These are phyloP conservation scores for Gymnoscelis rufifasciata DNA, from an alignment of 2,888 invertebrate species.

Conservation along the genomic window DNA sequence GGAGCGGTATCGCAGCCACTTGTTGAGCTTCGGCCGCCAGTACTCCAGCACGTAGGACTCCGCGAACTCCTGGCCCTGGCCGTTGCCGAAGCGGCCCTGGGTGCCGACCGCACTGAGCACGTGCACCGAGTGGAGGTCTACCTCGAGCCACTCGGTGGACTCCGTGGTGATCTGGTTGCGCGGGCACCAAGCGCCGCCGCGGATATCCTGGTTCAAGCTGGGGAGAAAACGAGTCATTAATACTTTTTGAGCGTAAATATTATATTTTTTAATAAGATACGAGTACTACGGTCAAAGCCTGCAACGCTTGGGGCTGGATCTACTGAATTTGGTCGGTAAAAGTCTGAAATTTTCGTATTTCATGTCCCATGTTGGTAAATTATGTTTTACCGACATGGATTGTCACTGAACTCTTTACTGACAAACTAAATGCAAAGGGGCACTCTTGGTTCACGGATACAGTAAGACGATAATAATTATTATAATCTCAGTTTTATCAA, in stretches of 20 bases:
- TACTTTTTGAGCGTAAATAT: neutral
- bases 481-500: too few relatives aligned
- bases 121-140: constrained; percentile 87
- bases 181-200: constrained; percentile 97
- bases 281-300: too few relatives aligned
- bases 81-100: constrained; percentile 95
- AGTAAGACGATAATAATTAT: too few relatives aligned
- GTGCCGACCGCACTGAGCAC: constrained; percentile 89
- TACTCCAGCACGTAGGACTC: constrained; percentile 91
- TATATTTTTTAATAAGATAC: too few relatives aligned
- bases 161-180: constrained; percentile 88
- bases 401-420: too few relatives aligned
- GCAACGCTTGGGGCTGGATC: too few relatives aligned
- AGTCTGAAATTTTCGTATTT: too few relatives aligned
- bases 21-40: constrained; percentile 87
- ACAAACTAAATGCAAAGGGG: too few relatives aligned
- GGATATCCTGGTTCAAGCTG: constrained; percentile 88
- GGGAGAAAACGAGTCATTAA: neutral
- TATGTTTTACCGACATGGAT: too few relatives aligned
- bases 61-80: constrained; percentile 92
- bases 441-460: too few relatives aligned
- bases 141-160: constrained; percentile 87
- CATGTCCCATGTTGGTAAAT: too few relatives aligned
- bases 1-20: constrained; percentile 90
- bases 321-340: too few relatives aligned